Percentiles rank a stretch among this genome's conserved stretches.
These are phyloP conservation scores for Apostichopus parvimensis DNA, from an alignment of 35 echinoderm and acorn worm species.

Conservation along the genomic window DNA sequence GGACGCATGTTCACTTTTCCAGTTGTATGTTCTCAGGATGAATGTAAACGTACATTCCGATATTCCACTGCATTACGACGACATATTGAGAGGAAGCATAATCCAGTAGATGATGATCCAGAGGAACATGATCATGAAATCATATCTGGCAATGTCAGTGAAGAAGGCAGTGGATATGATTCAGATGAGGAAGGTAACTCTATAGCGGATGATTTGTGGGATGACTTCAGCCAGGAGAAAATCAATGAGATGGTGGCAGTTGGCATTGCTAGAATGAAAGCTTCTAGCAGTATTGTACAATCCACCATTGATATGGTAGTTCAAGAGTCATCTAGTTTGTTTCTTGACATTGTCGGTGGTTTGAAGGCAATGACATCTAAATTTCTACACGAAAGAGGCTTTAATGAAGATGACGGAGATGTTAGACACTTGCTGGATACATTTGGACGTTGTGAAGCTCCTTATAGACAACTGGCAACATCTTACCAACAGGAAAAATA, in stretches of 20 bases:
- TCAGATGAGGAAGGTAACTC: background rate
- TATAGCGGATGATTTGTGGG: background rate
- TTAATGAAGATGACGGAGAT: slow-evolving; percentile 27
- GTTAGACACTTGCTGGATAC: slow-evolving; percentile 7
- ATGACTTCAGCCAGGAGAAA: slow-evolving; percentile 49
- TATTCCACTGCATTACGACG: slow-evolving; percentile 49
- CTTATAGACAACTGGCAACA: slow-evolving; percentile 43
- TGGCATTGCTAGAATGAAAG: slow-evolving; percentile 34
- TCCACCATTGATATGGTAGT: slow-evolving; percentile 62
- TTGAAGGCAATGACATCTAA: slow-evolving; percentile 33
- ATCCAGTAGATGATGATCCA: background rate
- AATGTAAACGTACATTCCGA: slow-evolving; percentile 64
- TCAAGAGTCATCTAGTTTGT: slow-evolving; percentile 42
- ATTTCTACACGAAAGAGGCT: slow-evolving; percentile 17
- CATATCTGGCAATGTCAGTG: background rate
- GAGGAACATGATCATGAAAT: slow-evolving; percentile 7
- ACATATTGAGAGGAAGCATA: slow-evolving; percentile 56
- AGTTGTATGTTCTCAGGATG: slow-evolving; percentile 55
- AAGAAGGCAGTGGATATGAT: background rate
- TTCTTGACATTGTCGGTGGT: slow-evolving; percentile 27
- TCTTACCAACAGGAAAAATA: slow-evolving; percentile 54
- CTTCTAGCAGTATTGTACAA: slow-evolving; percentile 41
- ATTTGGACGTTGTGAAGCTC: slow-evolving; percentile 57
- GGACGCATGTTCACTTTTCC: background rate
- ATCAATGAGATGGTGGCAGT: slow-evolving; percentile 35